A percentile compares a stretch with the other conserved stretches of the same genome.
phyloP scores from a whole-genome alignment of 2,113 vertebrate species.

The Urocitellus parryii region DNA sequence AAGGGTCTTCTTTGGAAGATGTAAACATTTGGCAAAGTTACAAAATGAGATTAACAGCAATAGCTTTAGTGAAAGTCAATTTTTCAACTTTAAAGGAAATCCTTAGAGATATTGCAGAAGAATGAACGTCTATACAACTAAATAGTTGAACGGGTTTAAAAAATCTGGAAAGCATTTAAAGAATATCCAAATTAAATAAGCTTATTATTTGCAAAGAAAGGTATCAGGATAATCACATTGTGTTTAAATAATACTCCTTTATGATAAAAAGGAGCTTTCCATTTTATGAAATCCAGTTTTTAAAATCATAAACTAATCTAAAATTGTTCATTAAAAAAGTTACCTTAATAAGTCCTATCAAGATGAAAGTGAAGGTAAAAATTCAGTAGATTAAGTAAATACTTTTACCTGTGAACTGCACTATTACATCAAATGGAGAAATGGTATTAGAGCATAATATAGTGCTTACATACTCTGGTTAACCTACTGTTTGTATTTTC shows the following conservation, averaged over 20 bases:
- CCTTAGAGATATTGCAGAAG: not conserved
- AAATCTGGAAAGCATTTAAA: not conserved
- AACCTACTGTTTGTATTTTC: not conserved
- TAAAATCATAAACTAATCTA: not conserved
- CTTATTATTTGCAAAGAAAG: not conserved
- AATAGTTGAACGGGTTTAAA: not conserved
- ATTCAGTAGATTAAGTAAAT: not conserved
- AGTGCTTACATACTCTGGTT: not conserved
- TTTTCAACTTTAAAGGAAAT: not conserved
- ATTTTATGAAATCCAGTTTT: not conserved
- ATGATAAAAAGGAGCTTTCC: not conserved
- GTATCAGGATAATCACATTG: not conserved
- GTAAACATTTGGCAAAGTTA: too few relatives aligned
- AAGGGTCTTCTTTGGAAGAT: not conserved
- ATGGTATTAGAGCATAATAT: not conserved
- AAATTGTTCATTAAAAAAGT: not conserved
- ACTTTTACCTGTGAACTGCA: not conserved
- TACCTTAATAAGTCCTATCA: not conserved
- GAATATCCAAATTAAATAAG: not conserved
- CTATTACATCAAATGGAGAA: not conserved
- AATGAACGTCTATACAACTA: not conserved
- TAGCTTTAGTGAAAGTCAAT: not conserved
- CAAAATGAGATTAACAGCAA: not conserved
- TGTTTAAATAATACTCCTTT: not conserved
- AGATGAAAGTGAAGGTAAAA: not conserved